Percentiles rank a stretch among this genome's conserved stretches.
These are phyloP conservation scores for Macropus fuliginosus DNA, from an alignment of 2,797 vertebrate genomes.

Conservation along the genomic window DNA sequence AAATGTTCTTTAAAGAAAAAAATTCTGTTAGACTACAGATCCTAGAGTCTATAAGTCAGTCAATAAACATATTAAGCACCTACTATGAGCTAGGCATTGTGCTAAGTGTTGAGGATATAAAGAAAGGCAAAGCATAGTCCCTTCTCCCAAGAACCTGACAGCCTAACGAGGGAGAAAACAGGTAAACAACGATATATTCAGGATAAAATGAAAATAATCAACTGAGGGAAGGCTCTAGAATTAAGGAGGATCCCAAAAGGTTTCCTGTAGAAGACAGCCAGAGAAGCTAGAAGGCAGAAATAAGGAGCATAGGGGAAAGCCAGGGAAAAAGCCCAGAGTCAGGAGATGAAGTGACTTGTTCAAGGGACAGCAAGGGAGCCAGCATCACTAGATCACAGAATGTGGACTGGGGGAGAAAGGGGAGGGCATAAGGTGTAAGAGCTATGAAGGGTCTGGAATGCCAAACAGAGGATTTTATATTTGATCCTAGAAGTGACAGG, in stretches of 20 bases:
- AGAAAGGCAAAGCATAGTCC: background rate
- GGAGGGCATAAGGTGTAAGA: background rate
- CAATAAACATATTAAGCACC: background rate
- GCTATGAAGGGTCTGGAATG: background rate
- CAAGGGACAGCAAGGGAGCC: background rate
- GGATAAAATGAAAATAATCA: background rate
- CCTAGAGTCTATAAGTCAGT: background rate
- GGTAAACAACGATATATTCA: background rate
- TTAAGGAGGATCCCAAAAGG: background rate
- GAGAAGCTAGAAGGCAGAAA: background rate
- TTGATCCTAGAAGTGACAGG: background rate
- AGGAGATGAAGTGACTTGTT: background rate
- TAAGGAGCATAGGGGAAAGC: background rate
- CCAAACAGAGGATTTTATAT: background rate
- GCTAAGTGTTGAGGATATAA: background rate
- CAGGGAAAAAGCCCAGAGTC: background rate
- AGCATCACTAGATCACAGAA: background rate
- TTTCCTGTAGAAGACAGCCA: background rate
- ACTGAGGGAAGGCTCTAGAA: background rate
- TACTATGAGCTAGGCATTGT: background rate
- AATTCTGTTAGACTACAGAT: background rate
- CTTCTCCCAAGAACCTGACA: background rate
- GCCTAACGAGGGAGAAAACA: background rate
- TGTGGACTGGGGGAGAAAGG: background rate
- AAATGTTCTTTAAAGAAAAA: background rate